phyloP scores from a whole-genome alignment of 2,888 invertebrate species.

The Cheilosia scutellata region DNA sequence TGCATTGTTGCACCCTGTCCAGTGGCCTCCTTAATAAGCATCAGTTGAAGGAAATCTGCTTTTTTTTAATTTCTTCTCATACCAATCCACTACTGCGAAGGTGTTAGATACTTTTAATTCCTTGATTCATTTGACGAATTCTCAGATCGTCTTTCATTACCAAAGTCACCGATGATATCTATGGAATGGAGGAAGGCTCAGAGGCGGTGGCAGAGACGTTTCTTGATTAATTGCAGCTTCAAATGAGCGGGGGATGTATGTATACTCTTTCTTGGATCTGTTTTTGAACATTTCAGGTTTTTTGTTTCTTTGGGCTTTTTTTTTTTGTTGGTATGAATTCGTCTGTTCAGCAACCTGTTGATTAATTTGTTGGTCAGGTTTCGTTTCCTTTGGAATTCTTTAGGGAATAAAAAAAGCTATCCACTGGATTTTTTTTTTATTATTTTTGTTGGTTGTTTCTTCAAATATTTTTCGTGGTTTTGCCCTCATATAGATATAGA shows the following conservation, averaged over 20 bases:
- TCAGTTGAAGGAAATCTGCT: background rate
- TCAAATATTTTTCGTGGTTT: constrained; percentile 56
- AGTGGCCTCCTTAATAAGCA: background rate
- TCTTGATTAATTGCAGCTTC: constrained; percentile 67
- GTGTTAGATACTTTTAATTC: constrained; percentile 67
- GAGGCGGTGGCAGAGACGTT: constrained; percentile 26
- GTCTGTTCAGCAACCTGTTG: constrained; percentile 74
- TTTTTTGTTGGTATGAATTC: constrained; percentile 49
- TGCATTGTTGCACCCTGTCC: constrained; percentile 15
- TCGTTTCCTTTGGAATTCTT: constrained; percentile 68
- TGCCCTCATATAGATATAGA: constrained; percentile 18
- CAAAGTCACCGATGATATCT: background rate
- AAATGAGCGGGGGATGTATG: constrained; percentile 39
- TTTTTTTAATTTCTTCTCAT: constrained; percentile 3
- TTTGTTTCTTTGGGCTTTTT: constrained; percentile 33
- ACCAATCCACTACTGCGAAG: constrained; percentile 6
- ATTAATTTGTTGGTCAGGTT: constrained; percentile 75
- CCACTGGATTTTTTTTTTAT: constrained; percentile 26
- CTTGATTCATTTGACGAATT: constrained; percentile 64
- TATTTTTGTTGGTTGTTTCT: constrained; percentile 27
- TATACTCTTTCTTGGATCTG: constrained; percentile 28
- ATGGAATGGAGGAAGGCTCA: constrained; percentile 7
- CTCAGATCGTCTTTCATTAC: constrained; percentile 61
- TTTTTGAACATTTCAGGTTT: constrained; percentile 58
- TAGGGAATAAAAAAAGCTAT: constrained; percentile 16